These are phyloP conservation scores for Strigops habroptila DNA, from an alignment of 2,113 vertebrate species.

Conservation along the genomic window DNA sequence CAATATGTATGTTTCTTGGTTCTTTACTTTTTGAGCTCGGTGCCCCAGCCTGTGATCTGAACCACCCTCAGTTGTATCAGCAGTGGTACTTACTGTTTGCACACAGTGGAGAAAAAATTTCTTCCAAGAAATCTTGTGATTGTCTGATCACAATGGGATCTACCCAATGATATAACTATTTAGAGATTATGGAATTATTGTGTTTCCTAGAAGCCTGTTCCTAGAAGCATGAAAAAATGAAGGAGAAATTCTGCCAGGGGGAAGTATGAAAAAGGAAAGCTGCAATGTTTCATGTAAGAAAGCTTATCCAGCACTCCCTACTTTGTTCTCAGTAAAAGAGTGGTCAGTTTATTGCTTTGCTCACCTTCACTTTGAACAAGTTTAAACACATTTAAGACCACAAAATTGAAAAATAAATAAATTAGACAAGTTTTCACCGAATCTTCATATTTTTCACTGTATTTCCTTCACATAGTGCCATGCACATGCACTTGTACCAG, in stretches of 20 bases:
- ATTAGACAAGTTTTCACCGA: not conserved
- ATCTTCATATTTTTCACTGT: not conserved
- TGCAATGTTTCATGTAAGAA: not conserved
- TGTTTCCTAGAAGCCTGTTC: not conserved
- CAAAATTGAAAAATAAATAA: not conserved
- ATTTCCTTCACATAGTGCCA: not conserved
- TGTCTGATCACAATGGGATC: not conserved
- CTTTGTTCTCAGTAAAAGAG: not conserved
- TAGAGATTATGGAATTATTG: not conserved
- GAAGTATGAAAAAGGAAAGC: not conserved
- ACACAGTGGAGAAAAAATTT: not conserved
- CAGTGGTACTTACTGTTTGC: not conserved
- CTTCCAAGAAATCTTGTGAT: not conserved
- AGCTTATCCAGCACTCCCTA: not conserved
- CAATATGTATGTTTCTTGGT: not conserved
- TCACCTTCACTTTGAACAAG: not conserved
- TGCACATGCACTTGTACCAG: not conserved
- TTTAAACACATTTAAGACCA: not conserved
- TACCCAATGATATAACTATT: not conserved
- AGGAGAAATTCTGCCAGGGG: not conserved
- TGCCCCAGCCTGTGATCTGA: not conserved
- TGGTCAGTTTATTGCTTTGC: not conserved
- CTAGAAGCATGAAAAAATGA: not conserved
- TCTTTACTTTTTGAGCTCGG: not conserved
- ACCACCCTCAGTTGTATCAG: not conserved